A percentile compares a stretch with the other conserved stretches of the same genome.
phyloP scores from a whole-genome alignment of 2,113 vertebrate species.

The Natator depressus region DNA sequence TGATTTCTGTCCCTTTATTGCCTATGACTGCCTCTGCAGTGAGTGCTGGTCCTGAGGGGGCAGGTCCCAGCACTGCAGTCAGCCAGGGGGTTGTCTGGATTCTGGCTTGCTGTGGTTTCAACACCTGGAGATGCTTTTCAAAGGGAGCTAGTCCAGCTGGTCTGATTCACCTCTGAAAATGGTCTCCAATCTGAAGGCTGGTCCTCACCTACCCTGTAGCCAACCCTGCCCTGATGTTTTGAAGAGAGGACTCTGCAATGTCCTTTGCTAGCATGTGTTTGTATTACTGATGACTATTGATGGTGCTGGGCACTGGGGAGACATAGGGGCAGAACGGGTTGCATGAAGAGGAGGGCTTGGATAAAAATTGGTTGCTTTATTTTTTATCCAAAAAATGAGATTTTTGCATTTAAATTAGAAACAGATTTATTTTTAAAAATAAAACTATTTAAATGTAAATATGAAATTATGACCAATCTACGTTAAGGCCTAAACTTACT shows the following conservation, averaged over 20 bases:
- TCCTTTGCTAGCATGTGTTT: background rate
- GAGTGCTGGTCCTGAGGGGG: rapidly evolving
- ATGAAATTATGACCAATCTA: background rate
- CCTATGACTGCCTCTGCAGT: rapidly evolving
- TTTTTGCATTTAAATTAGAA: background rate
- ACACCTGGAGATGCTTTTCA: too few species aligned
- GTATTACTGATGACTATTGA: background rate
- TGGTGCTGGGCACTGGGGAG: background rate
- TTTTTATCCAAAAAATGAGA: too few species aligned
- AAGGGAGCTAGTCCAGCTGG: too few species aligned
- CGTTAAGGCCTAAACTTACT: background rate
- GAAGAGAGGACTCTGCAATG: background rate
- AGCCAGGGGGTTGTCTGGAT: background rate
- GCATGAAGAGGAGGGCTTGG: background rate
- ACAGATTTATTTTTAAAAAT: background rate
- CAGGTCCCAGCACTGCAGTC: background rate
- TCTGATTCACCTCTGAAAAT: too few species aligned
- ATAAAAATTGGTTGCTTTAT: background rate
- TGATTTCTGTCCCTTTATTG: rapidly evolving
- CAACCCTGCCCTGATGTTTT: background rate
- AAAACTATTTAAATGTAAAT: background rate
- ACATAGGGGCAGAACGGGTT: background rate
- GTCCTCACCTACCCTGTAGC: background rate
- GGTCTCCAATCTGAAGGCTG: too few species aligned
- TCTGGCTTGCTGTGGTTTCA: background rate